These are phyloP conservation scores for Acrocyrtus sp. DNA, from an alignment of 2,888 invertebrate species.

Conservation along the genomic window DNA sequence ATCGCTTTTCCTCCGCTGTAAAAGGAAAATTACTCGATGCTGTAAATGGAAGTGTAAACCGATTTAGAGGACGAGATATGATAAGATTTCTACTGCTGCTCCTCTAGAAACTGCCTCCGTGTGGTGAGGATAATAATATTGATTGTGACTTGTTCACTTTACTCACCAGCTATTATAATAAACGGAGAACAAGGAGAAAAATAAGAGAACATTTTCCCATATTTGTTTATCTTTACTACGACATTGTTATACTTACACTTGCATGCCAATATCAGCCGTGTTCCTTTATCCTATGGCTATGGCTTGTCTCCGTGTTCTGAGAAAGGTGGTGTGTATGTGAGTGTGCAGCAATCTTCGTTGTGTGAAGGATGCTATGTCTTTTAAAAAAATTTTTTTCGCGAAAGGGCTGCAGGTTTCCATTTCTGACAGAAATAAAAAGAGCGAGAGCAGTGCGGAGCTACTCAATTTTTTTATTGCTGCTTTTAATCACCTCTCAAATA, in stretches of 20 bases:
- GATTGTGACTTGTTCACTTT: slow-evolving; percentile 31
- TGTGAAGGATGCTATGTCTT: too few relatives aligned
- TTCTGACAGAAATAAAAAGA: not conserved
- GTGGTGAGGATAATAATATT: too few relatives aligned
- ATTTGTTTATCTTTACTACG: slow-evolving; percentile 15
- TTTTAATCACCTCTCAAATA: slow-evolving; percentile 5
- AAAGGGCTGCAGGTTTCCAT: not conserved
- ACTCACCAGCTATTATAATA: not conserved
- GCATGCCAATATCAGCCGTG: slow-evolving; percentile 5
- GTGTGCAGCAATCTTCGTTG: too few relatives aligned
- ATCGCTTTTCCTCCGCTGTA: not conserved
- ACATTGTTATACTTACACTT: not conserved
- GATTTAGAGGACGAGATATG: not conserved
- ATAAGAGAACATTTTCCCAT: slow-evolving; percentile 6
- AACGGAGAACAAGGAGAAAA: not conserved
- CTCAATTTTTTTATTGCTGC: not conserved
- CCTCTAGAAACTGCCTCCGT: too few relatives aligned
- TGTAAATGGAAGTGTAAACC: not conserved
- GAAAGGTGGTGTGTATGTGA: too few relatives aligned
- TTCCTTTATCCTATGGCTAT: slow-evolving; percentile 44
- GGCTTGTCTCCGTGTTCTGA: too few relatives aligned
- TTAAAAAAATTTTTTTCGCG: not conserved
- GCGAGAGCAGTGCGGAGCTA: too few relatives aligned
- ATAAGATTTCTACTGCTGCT: too few relatives aligned
- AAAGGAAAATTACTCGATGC: not conserved